Conservation (phyloP, 2,888 invertebrate genomes). For the Microchrysa polita region DNA sequence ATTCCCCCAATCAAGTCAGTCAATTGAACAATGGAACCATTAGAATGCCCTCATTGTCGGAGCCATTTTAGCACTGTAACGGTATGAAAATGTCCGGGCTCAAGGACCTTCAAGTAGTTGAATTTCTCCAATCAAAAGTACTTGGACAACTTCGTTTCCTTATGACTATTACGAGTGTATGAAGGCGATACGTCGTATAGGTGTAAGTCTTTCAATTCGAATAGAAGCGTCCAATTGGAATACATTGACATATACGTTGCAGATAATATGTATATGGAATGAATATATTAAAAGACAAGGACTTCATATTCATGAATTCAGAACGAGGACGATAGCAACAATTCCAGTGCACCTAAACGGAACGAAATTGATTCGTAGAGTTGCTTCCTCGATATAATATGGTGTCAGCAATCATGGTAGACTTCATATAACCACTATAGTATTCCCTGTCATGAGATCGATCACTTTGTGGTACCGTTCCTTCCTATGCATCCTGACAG, state of each 20-base stretch:
- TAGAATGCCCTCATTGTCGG: background rate
- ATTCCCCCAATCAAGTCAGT: conserved; percentile 39
- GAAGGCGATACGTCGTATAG: background rate
- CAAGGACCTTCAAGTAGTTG: conserved; percentile 6
- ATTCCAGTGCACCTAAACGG: conserved; percentile 8
- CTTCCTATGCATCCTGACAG: background rate
- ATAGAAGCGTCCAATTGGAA: background rate
- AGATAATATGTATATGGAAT: background rate
- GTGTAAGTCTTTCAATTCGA: background rate
- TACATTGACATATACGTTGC: background rate
- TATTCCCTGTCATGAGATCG: background rate
- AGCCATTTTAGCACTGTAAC: background rate
- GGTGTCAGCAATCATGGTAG: conserved; percentile 15
- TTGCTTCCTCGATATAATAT: conserved; percentile 14
- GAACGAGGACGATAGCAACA: background rate
- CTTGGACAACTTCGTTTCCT: conserved; percentile 27
- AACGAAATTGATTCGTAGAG: background rate
- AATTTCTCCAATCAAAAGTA: background rate
- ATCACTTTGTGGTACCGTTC: conserved; percentile 9
- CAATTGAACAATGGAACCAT: conserved; percentile 38
- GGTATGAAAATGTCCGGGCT: background rate
- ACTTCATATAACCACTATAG: background rate
- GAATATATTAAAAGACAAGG: no score
- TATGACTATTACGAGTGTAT: background rate
- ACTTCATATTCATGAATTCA: background rate